Percentiles rank a stretch among this genome's conserved stretches.
These are phyloP conservation scores for Lophius americanus DNA, from an alignment of 2,797 vertebrate genomes.

Conservation along the genomic window DNA sequence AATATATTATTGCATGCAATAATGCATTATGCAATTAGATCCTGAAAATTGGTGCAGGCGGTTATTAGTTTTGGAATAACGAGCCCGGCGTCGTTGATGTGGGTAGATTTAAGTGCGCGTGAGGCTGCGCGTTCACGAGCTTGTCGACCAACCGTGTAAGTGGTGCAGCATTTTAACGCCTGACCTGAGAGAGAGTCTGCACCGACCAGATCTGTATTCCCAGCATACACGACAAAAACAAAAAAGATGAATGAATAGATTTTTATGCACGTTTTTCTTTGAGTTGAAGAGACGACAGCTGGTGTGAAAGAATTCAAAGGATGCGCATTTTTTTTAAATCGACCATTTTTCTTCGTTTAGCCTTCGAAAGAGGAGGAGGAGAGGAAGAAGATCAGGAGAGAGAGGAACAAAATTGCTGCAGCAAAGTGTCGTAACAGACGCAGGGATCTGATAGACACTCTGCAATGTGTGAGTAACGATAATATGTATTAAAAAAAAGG, in stretches of 20 bases:
- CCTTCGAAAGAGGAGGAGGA: constrained; percentile 93
- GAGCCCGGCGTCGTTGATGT: constrained; percentile 32
- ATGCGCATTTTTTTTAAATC: constrained; percentile 12
- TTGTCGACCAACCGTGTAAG: constrained; percentile 49
- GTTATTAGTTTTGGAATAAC: constrained; percentile 17
- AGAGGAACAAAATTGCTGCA: constrained; percentile 96
- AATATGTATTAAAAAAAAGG: neutral
- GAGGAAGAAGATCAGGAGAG: constrained; percentile 89
- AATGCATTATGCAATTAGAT: constrained; percentile 4
- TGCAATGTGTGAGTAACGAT: constrained; percentile 88
- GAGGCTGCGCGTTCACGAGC: constrained; percentile 60
- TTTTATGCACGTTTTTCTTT: no score
- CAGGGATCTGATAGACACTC: constrained; percentile 89
- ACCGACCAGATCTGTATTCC: constrained; percentile 53
- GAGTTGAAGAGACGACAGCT: constrained; percentile 38
- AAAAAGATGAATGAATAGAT: constrained; percentile 4
- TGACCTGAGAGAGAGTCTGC: constrained; percentile 51
- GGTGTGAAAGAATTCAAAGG: constrained; percentile 41
- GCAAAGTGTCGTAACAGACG: constrained; percentile 95
- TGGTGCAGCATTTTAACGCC: constrained; percentile 67
- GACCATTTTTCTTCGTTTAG: constrained; percentile 70
- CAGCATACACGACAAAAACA: constrained; percentile 47
- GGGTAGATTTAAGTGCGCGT: constrained; percentile 34
- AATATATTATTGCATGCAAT: constrained; percentile 2
- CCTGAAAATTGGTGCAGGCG: constrained; percentile 30